Conservation (phyloP, 2,113 vertebrate genomes). For the Podarcis raffonei region DNA sequence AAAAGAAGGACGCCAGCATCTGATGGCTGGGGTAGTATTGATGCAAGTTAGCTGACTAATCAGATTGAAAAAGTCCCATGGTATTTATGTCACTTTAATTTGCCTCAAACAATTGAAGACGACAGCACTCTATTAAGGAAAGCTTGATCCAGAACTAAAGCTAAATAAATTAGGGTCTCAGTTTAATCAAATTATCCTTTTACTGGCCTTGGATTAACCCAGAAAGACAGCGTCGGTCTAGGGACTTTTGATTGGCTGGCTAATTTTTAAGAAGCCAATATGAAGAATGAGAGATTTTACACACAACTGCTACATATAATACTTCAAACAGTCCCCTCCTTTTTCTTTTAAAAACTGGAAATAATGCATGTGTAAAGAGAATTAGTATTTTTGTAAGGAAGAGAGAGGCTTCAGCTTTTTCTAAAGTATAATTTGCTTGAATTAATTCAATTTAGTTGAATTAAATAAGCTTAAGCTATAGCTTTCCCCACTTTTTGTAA, state of each 20-base stretch:
- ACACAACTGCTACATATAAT: constrained; percentile 68
- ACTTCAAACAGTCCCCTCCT: constrained; percentile 58
- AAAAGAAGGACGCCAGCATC: constrained; percentile 82
- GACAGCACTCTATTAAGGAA: constrained; percentile 85
- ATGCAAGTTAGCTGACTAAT: constrained; percentile 85
- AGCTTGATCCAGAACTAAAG: constrained; percentile 91
- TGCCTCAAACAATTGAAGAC: constrained; percentile 84
- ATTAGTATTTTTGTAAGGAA: constrained; percentile 35
- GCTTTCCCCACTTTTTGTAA: constrained; percentile 35
- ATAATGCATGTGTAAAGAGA: constrained; percentile 68
- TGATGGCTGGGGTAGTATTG: constrained; percentile 84
- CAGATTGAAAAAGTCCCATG: constrained; percentile 86
- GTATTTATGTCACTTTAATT: constrained; percentile 94
- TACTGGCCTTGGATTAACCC: constrained; percentile 78
- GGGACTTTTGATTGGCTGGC: constrained; percentile 74
- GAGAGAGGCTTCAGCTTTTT: constrained; percentile 19
- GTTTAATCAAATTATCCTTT: constrained; percentile 89
- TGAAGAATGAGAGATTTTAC: constrained; percentile 75
- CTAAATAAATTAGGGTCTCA: constrained; percentile 90
- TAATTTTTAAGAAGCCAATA: constrained; percentile 67
- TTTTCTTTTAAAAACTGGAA: constrained; percentile 42
- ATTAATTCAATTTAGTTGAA: constrained; percentile 35
- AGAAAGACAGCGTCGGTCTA: constrained; percentile 77
- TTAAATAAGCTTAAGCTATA: constrained; percentile 34
- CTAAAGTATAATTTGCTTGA: constrained; percentile 37